These are phyloP conservation scores for Nansenia antarctica DNA, from an alignment of 2,113 vertebrate genomes.

Conservation along the genomic window DNA sequence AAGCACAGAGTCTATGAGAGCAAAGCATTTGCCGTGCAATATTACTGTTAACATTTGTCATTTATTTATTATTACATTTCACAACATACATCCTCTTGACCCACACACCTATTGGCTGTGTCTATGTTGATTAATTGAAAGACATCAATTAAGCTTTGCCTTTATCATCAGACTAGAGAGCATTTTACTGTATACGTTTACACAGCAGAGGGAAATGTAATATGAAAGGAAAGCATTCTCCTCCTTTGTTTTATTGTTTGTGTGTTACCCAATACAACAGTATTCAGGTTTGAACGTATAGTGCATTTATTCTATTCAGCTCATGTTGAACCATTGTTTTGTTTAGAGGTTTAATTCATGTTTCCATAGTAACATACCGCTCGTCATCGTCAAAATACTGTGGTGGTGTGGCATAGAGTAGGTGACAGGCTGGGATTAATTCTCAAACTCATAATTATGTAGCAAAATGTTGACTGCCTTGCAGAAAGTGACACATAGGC, in stretches of 20 bases:
- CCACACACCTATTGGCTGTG: slow-evolving; percentile 48
- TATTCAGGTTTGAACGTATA: not conserved
- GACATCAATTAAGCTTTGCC: slow-evolving; percentile 36
- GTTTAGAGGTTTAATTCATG: slow-evolving; percentile 55
- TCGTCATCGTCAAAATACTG: slow-evolving; percentile 86
- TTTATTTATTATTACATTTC: slow-evolving; percentile 41
- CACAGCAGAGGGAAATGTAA: not conserved
- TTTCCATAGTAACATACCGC: slow-evolving; percentile 88
- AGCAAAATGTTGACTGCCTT: slow-evolving; percentile 94
- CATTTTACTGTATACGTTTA: too few species aligned
- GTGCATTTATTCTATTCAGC: not conserved
- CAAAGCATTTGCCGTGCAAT: slow-evolving; percentile 37
- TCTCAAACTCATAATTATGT: slow-evolving; percentile 96
- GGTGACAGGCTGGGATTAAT: slow-evolving; percentile 94
- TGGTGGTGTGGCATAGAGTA: slow-evolving; percentile 70
- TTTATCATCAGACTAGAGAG: slow-evolving; percentile 29
- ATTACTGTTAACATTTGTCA: slow-evolving; percentile 46
- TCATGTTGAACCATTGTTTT: slow-evolving; percentile 69
- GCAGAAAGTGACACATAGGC: slow-evolving; percentile 91
- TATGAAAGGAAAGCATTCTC: not conserved
- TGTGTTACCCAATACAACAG: not conserved
- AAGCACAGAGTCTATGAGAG: slow-evolving; percentile 31
- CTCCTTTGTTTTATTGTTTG: not conserved
- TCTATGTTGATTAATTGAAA: slow-evolving; percentile 34
- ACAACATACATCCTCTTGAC: slow-evolving; percentile 53